A percentile compares a stretch with the other conserved stretches of the same genome.
phyloP scores from a whole-genome alignment of 2,888 invertebrate species.

The Malthinus flaveolus region DNA sequence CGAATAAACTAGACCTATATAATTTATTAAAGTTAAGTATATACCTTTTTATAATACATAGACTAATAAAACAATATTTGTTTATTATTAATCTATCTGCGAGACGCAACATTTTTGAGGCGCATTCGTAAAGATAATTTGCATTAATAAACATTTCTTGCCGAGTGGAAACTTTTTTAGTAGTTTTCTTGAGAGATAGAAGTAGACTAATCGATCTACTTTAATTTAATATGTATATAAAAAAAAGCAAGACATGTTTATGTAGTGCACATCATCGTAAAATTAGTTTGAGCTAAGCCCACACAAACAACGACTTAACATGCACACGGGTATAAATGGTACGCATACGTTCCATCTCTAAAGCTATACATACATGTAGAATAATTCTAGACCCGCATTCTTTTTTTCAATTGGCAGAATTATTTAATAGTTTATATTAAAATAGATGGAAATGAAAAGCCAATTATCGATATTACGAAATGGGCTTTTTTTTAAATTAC shows the following conservation, averaged over 20 bases:
- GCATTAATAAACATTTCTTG: constrained; percentile 41
- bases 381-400: constrained; percentile 49
- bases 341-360: constrained; percentile 38
- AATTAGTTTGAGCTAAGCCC: constrained; percentile 26
- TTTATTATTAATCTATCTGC: constrained; percentile 29
- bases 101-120: constrained; percentile 46
- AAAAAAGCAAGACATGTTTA: constrained; percentile 11
- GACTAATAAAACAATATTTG: constrained; percentile 23
- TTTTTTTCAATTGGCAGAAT: constrained; percentile 52
- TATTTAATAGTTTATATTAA: constrained; percentile 39
- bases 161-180: not conserved
- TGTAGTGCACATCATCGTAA: constrained; percentile 10
- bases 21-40: constrained; percentile 14
- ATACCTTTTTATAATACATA: constrained; percentile 22
- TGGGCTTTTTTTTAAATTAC: constrained; percentile 36
- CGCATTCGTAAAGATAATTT: constrained; percentile 33
- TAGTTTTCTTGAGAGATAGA: not conserved
- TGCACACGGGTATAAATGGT: constrained; percentile 37
- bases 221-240: not conserved
- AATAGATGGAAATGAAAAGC: constrained; percentile 39
- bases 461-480: constrained; percentile 30
- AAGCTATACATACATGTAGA: constrained; percentile 42
- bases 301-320: constrained; percentile 31
- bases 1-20: constrained; percentile 41
- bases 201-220: not conserved